phyloP scores from a whole-genome alignment of 1,140 invertebrate species.

The Calycopis cecrops region DNA sequence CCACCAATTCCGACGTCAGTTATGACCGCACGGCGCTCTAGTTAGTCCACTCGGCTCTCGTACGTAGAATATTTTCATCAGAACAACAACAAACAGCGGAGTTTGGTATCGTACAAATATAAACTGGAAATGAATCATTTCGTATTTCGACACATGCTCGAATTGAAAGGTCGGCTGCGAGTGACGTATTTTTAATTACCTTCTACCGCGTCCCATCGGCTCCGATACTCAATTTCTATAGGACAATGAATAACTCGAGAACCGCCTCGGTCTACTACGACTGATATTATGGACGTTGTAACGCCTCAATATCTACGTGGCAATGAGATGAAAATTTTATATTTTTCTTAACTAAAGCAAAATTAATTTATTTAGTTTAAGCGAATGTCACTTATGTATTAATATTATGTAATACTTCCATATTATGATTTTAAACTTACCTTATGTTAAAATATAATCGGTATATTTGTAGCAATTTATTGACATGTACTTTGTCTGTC shows the following conservation, averaged over 20 bases:
- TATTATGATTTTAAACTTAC: too few species aligned
- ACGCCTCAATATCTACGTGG: constrained; percentile 4
- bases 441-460: too few species aligned
- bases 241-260: constrained; percentile 61
- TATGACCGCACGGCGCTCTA: constrained; percentile 22
- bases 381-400: too few species aligned
- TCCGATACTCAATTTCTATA: constrained; percentile 66
- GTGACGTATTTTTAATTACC: constrained; percentile 74
- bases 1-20: constrained; percentile 1
- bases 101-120: constrained; percentile 59
- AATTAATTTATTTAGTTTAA: too few species aligned
- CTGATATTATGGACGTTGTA: constrained; percentile 15
- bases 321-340: too few species aligned
- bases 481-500: too few species aligned
- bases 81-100: constrained; percentile 52
- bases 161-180: constrained; percentile 70
- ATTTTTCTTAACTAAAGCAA: too few species aligned
- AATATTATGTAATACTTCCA: too few species aligned
- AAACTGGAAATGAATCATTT: constrained; percentile 71
- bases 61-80: constrained; percentile 37
- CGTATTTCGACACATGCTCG: constrained; percentile 70
- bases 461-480: too few species aligned
- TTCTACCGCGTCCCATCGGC: constrained; percentile 53
- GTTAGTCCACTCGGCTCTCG: constrained; percentile 30
- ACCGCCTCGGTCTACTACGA: constrained; percentile 24